Conservation (phyloP, 2,797 vertebrate species). For the Okamejei kenojei region DNA sequence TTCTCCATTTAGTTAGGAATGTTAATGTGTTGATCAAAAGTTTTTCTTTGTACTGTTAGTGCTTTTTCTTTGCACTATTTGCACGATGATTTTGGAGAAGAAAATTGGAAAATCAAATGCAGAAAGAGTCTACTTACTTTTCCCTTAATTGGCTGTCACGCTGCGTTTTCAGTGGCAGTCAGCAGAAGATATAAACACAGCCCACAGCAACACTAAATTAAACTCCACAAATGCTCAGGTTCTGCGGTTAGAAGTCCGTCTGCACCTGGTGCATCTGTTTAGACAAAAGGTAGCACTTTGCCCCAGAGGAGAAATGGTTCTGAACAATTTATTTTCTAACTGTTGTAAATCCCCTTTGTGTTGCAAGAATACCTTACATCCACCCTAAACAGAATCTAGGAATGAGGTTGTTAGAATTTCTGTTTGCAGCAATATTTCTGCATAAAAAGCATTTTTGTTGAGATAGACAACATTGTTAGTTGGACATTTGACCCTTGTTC, state of each 20-base stretch:
- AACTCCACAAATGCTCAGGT: neutral
- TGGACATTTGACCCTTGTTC: neutral
- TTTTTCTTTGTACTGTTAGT: neutral
- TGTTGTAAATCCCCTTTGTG: neutral
- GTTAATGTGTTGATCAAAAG: neutral
- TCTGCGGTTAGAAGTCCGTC: neutral
- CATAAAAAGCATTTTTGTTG: neutral
- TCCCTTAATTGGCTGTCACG: neutral
- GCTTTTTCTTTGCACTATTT: neutral
- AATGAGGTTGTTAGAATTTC: neutral
- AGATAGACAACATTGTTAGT: neutral
- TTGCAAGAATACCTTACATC: neutral
- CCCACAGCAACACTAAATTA: neutral
- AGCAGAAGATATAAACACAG: neutral
- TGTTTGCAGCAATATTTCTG: neutral
- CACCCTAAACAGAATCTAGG: neutral
- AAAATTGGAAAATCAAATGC: neutral
- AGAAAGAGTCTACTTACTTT: neutral
- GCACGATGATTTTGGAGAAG: neutral
- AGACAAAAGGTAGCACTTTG: neutral
- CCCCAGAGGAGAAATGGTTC: neutral
- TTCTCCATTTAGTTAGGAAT: neutral
- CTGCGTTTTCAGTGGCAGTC: neutral
- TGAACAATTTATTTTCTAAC: neutral
- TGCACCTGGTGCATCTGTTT: neutral